phyloP scores from a whole-genome alignment of 2,888 invertebrate species.

The Philereme transversata region DNA sequence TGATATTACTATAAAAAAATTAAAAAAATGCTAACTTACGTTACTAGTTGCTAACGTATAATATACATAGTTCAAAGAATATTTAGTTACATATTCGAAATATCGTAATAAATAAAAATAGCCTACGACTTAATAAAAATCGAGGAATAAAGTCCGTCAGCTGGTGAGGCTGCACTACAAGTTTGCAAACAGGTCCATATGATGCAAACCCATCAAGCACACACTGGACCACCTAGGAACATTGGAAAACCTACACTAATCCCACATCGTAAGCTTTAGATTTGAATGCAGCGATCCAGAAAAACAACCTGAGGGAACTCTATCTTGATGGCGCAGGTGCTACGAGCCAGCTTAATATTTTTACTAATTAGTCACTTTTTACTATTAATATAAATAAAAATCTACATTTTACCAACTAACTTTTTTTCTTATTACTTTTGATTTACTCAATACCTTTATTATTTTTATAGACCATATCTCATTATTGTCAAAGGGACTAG shows the following conservation, averaged over 20 bases:
- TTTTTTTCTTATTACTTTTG: too few species aligned
- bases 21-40: too few species aligned
- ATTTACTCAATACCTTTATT: too few species aligned
- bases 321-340: slow-evolving; percentile 23
- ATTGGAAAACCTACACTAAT: slow-evolving; percentile 9
- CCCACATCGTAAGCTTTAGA: slow-evolving; percentile 2
- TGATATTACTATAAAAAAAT: too few species aligned
- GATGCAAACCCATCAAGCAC: slow-evolving; percentile 55
- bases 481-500: too few species aligned
- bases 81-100: neutral
- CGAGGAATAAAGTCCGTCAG: slow-evolving; percentile 53
- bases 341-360: neutral
- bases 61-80: too few species aligned
- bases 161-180: slow-evolving; percentile 63
- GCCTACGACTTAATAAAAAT: slow-evolving; percentile 43
- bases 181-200: slow-evolving; percentile 54
- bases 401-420: too few species aligned
- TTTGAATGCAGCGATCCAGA: neutral
- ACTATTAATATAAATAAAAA: too few species aligned
- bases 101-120: slow-evolving; percentile 1
- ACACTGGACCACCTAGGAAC: slow-evolving; percentile 1
- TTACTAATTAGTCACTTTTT: too few species aligned
- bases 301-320: neutral
- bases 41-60: too few species aligned
- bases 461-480: too few species aligned